Evolutionary conservation across 1,140 invertebrate genomes (phyloP).

Genomic region (Papilio machaon): DNA sequence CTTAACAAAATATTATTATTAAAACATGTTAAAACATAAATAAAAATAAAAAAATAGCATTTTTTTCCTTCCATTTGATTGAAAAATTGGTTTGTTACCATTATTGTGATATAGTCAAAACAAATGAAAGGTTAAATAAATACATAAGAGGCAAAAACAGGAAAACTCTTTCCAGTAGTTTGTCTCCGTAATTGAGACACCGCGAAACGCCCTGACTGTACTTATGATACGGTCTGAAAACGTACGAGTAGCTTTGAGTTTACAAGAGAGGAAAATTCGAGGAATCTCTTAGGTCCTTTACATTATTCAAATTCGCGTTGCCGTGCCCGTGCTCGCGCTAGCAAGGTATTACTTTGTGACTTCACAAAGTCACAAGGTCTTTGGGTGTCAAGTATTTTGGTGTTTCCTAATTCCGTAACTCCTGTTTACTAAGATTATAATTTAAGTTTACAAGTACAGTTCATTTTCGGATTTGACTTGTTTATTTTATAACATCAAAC

Average conservation of each 20-base stretch:
- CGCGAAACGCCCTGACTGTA: too few species aligned
- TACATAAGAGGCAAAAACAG: not conserved
- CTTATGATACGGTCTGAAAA: too few species aligned
- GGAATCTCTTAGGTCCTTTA: slow-evolving; percentile 4
- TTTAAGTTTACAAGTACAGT: not conserved
- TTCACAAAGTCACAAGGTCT: slow-evolving; percentile 20
- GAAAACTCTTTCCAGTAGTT: not conserved
- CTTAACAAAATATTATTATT: too few species aligned
- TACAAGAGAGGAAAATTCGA: not conserved
- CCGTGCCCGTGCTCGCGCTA: not conserved
- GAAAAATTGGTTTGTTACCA: not conserved
- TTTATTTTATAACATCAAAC: not conserved
- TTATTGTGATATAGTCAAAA: not conserved
- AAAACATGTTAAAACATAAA: too few species aligned
- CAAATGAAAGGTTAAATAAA: not conserved
- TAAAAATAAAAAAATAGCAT: not conserved
- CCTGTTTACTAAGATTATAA: not conserved
- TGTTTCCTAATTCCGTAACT: slow-evolving; percentile 5
- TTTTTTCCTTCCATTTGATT: not conserved
- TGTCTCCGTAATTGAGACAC: too few species aligned
- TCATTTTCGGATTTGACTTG: not conserved
- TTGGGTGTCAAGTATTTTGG: slow-evolving; percentile 20
- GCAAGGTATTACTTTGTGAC: slow-evolving; percentile 17
- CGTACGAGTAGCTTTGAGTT: not conserved
- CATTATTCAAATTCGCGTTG: slow-evolving; percentile 17